Conservation (phyloP, 2,113 vertebrate genomes). For the Colossoma macropomum region DNA sequence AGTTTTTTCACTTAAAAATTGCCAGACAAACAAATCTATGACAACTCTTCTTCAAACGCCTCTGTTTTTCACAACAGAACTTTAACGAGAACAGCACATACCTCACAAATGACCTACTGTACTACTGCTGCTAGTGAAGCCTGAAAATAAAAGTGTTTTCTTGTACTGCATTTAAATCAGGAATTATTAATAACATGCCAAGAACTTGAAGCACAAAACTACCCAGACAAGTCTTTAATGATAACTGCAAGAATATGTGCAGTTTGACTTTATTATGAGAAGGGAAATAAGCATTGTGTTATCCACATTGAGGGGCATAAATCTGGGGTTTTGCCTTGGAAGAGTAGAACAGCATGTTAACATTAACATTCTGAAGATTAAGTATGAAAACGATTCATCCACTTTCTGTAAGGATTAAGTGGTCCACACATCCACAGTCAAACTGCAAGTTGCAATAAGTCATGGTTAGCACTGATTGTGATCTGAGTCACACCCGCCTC, state of each 20-base stretch:
- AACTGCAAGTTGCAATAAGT: slow-evolving; percentile 42
- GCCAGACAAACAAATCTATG: not conserved
- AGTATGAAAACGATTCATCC: slow-evolving; percentile 54
- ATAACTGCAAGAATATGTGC: not conserved
- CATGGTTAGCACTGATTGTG: slow-evolving; percentile 28
- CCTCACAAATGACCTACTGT: not conserved
- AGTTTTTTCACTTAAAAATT: not conserved
- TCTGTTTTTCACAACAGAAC: not conserved
- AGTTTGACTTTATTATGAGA: slow-evolving; percentile 4
- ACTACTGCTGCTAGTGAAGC: not conserved
- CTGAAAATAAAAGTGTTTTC: not conserved
- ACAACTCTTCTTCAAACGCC: not conserved
- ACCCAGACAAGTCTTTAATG: not conserved
- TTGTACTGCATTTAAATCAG: not conserved
- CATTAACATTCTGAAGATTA: slow-evolving; percentile 6
- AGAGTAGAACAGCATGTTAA: slow-evolving; percentile 3
- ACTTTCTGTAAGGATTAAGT: slow-evolving; percentile 63
- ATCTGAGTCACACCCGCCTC: not conserved
- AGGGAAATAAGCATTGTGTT: not conserved
- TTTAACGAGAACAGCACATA: not conserved
- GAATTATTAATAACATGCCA: not conserved
- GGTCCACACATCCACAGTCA: slow-evolving; percentile 47
- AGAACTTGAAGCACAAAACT: not conserved
- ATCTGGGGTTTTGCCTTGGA: not conserved
- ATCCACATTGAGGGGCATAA: not conserved